Percentiles rank a stretch among this genome's conserved stretches.
These are phyloP conservation scores for Pollenia labialis DNA, from an alignment of 2,888 invertebrate species.

Conservation along the genomic window DNA sequence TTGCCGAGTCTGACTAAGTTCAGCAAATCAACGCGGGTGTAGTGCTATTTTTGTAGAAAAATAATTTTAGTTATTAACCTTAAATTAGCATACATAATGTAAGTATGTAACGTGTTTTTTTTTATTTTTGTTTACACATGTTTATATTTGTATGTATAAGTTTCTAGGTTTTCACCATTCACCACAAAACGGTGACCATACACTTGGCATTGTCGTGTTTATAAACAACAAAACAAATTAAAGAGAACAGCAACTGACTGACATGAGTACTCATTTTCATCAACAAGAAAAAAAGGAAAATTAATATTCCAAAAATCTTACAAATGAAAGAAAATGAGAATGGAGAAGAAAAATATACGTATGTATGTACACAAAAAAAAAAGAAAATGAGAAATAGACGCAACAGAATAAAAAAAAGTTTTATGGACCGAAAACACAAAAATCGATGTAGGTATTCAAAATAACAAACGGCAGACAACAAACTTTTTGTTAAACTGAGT, in stretches of 20 bases:
- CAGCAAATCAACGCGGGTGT: no score
- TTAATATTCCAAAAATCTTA: background rate
- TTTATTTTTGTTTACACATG: no score
- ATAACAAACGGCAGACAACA: slow-evolving; percentile 13
- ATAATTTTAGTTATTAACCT: slow-evolving; percentile 34
- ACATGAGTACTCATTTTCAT: slow-evolving; percentile 8
- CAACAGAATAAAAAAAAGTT: slow-evolving; percentile 1
- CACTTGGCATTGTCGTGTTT: slow-evolving; percentile 59
- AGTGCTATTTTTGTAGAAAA: background rate
- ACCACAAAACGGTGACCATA: slow-evolving; percentile 42
- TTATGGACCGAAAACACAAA: background rate
- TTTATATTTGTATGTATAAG: background rate
- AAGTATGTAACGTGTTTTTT: background rate
- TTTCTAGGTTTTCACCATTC: background rate
- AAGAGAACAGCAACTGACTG: slow-evolving; percentile 22
- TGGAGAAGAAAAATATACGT: slow-evolving; percentile 4
- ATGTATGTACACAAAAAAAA: background rate
- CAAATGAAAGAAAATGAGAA: slow-evolving; percentile 1
- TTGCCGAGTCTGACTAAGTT: no score
- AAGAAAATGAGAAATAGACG: slow-evolving; percentile 8
- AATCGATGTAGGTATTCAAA: slow-evolving; percentile 20
- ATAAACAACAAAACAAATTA: slow-evolving; percentile 23
- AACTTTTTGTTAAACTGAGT: slow-evolving; percentile 21
- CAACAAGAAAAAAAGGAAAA: slow-evolving; percentile 14
- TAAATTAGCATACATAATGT: background rate